Evolutionary conservation across 2,113 vertebrate species (phyloP).

Genomic region (Nyctibius bracteatus): DNA sequence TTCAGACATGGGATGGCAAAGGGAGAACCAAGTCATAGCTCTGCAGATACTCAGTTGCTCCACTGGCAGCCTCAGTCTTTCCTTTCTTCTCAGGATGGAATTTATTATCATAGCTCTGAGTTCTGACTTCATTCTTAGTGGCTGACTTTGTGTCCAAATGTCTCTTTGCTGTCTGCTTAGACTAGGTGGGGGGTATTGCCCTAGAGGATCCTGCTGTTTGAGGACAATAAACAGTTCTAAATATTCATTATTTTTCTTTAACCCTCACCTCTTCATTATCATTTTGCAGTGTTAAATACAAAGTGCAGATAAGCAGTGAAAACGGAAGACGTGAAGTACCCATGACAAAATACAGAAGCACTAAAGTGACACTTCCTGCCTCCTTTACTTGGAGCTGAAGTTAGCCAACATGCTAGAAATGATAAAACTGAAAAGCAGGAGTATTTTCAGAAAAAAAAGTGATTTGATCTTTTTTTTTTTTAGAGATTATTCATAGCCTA

Average conservation of each 20-base stretch:
- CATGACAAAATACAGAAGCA: conserved; percentile 4
- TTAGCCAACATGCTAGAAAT: neutral
- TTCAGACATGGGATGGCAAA: conserved; percentile 30
- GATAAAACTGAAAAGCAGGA: neutral
- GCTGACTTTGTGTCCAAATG: conserved; percentile 39
- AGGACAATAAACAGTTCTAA: conserved; percentile 49
- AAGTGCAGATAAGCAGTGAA: neutral
- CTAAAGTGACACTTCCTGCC: neutral
- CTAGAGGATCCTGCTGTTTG: conserved; percentile 38
- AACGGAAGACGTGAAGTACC: conserved; percentile 7
- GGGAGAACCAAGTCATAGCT: conserved; percentile 54
- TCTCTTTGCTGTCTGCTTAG: conserved; percentile 41
- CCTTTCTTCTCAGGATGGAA: conserved; percentile 41
- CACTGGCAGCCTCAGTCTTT: conserved; percentile 1
- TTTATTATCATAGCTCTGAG: conserved; percentile 59
- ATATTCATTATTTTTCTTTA: conserved; percentile 57
- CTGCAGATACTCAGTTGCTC: conserved; percentile 32
- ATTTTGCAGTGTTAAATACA: conserved; percentile 26
- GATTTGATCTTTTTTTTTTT: neutral
- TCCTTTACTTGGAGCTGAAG: neutral
- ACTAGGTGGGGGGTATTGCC: conserved; percentile 15
- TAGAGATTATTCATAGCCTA: neutral
- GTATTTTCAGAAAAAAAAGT: neutral
- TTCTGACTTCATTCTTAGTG: conserved; percentile 61
- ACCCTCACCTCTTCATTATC: conserved; percentile 37